Percentiles rank a stretch among this genome's conserved stretches.
Evolutionary conservation across 2,113 vertebrate genomes (phyloP).

Genomic region (Prionailurus viverrinus): DNA sequence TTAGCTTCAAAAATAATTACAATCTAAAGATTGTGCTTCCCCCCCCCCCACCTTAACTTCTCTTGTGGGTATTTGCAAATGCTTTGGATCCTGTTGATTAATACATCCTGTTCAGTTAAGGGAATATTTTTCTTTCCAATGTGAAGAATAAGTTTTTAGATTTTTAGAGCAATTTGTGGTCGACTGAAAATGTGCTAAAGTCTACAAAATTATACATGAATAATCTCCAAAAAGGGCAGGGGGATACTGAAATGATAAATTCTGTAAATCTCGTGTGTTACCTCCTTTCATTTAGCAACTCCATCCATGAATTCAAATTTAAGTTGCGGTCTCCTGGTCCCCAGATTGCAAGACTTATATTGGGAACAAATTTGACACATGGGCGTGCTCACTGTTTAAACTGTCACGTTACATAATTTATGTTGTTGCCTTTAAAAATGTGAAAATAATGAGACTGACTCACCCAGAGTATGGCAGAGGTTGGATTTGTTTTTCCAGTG

Average conservation of each 20-base stretch:
- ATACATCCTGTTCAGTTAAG: neutral
- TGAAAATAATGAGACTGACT: conserved; percentile 30
- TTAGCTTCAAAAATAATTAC: neutral
- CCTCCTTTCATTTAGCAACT: neutral
- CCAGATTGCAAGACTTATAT: neutral
- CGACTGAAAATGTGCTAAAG: neutral
- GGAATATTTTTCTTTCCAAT: neutral
- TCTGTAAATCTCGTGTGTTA: neutral
- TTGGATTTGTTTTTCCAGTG: conserved; percentile 34
- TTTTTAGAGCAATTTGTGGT: neutral
- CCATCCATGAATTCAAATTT: neutral
- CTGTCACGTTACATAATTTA: neutral
- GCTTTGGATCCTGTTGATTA: neutral
- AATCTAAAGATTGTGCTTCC: neutral
- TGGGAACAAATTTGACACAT: neutral
- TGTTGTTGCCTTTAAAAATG: neutral
- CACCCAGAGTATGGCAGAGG: neutral
- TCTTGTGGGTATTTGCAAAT: neutral
- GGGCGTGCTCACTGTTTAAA: neutral
- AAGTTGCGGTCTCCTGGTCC: neutral
- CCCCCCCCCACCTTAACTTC: neutral
- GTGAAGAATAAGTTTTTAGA: neutral
- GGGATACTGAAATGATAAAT: neutral
- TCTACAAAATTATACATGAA: neutral
- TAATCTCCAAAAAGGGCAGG: neutral